Evolutionary conservation across 2,797 vertebrate species (phyloP).

Genomic region (Microhierax caerulescens): DNA sequence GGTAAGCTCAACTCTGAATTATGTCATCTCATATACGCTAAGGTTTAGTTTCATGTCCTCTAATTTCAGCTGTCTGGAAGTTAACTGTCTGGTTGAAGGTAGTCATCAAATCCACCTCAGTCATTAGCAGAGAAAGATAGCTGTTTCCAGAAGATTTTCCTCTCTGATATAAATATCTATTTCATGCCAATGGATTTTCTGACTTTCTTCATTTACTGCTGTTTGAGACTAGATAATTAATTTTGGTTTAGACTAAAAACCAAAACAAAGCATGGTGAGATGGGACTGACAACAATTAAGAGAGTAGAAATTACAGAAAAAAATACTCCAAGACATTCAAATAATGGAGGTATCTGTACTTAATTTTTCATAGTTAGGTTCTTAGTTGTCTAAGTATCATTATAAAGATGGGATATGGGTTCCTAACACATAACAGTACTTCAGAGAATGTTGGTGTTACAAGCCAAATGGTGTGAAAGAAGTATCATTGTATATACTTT

Average conservation of each 20-base stretch:
- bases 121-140: neutral
- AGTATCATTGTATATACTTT: neutral
- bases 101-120: neutral
- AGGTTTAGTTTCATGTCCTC: slow-evolving; percentile 1
- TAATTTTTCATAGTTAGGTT: neutral
- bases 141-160: neutral
- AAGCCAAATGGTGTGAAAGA: neutral
- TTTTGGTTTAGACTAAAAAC: neutral
- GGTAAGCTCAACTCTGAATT: slow-evolving; percentile 35
- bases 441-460: neutral
- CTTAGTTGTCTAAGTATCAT: neutral
- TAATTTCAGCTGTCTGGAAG: neutral
- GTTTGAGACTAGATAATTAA: neutral
- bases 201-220: neutral
- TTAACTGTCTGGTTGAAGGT: neutral
- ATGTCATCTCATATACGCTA: neutral
- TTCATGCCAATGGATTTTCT: neutral
- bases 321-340: neutral
- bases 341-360: neutral
- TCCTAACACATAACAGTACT: neutral
- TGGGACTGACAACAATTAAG: neutral
- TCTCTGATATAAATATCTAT: neutral
- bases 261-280: neutral
- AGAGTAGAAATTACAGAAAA: neutral
- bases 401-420: neutral